These are phyloP conservation scores for Ahaetulla prasina DNA, from an alignment of 2,113 vertebrate species.

Conservation along the genomic window DNA sequence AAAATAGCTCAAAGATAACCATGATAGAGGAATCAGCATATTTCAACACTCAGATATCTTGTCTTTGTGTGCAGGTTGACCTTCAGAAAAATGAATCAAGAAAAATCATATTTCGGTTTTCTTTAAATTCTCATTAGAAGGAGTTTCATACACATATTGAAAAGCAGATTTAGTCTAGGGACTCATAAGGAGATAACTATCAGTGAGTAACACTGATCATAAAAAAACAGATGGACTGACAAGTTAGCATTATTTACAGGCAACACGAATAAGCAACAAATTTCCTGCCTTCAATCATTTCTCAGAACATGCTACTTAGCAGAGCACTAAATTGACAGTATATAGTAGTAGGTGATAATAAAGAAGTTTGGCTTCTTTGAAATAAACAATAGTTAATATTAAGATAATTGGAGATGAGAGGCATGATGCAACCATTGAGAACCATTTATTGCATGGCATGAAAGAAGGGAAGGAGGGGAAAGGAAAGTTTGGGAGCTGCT, in stretches of 20 bases:
- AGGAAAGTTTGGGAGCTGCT: not conserved
- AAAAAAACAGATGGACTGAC: not conserved
- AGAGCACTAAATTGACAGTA: not conserved
- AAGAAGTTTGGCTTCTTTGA: not conserved
- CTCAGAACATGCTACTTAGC: not conserved
- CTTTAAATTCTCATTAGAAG: not conserved
- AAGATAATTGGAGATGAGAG: not conserved
- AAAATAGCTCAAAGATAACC: not conserved
- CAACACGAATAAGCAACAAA: not conserved
- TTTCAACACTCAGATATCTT: not conserved
- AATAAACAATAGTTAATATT: not conserved
- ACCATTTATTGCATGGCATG: not conserved
- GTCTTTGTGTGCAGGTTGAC: not conserved
- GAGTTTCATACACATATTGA: not conserved
- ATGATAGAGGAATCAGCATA: not conserved
- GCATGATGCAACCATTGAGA: not conserved
- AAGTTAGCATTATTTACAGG: not conserved
- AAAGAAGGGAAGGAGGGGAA: no score
- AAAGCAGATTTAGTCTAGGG: not conserved
- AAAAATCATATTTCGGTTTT: not conserved
- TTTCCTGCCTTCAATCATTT: not conserved
- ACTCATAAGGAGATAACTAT: not conserved
- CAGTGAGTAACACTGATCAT: not conserved
- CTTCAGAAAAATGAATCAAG: not conserved
- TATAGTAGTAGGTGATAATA: not conserved